phyloP scores from a whole-genome alignment of 2,797 vertebrate species.

The Darevskia nairensis region DNA sequence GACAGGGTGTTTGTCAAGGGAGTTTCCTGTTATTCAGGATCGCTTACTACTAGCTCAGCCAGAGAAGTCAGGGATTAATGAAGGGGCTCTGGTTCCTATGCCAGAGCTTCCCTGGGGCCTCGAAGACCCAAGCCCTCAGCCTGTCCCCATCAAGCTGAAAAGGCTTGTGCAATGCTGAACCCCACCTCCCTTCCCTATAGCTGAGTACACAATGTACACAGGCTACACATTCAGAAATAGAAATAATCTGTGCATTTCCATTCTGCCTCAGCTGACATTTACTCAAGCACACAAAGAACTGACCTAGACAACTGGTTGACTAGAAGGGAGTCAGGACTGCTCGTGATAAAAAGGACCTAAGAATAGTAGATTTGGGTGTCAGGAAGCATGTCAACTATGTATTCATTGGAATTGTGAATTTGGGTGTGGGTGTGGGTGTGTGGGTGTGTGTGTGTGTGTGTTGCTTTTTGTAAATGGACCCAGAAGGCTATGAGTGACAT shows the following conservation, averaged over 20 bases:
- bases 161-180: neutral
- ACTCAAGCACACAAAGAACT: neutral
- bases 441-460: too few relatives aligned
- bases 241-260: neutral
- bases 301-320: too few relatives aligned
- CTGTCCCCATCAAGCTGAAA: neutral
- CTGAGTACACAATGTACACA: neutral
- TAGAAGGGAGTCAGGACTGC: neutral
- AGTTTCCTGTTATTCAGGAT: conserved; percentile 62
- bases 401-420: too few relatives aligned
- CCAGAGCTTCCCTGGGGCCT: neutral
- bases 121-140: neutral
- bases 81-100: neutral
- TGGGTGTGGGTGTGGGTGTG: too few relatives aligned
- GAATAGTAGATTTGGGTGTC: neutral
- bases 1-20: conserved; percentile 64
- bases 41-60: conserved; percentile 45
- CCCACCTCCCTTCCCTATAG: neutral
- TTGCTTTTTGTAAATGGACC: too few relatives aligned
- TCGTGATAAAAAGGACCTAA: neutral
- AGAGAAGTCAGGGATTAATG: conserved; percentile 54
- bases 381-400: neutral
- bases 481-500: neutral
- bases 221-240: neutral
- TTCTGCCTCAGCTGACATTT: neutral